phyloP scores from a whole-genome alignment of 2,888 invertebrate genomes.

The Nipponacmea schrenckii region DNA sequence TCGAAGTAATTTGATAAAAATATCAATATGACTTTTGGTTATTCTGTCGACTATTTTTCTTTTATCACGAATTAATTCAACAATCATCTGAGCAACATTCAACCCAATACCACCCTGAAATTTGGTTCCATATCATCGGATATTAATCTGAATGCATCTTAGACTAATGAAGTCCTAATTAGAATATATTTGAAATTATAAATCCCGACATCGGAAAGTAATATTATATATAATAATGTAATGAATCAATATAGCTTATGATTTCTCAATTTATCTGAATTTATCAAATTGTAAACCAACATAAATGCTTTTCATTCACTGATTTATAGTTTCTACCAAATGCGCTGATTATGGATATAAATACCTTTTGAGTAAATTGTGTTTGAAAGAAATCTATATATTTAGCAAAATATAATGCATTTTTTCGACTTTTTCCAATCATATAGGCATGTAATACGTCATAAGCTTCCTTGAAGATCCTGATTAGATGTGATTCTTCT shows the following conservation, averaged over 20 bases:
- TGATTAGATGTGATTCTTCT: constrained; percentile 60
- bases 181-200: too few species aligned
- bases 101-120: constrained; percentile 66
- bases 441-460: constrained; percentile 67
- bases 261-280: too few species aligned
- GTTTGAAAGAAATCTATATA: constrained; percentile 69
- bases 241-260: too few species aligned
- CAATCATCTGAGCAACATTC: constrained; percentile 67
- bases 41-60: constrained; percentile 67
- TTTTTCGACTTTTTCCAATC: constrained; percentile 67
- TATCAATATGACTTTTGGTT: constrained; percentile 62
- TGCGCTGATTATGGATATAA: too few species aligned
- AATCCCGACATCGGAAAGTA: too few species aligned
- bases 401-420: constrained; percentile 68
- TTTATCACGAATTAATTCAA: constrained; percentile 66
- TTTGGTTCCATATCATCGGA: not conserved
- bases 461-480: constrained; percentile 66
- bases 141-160: too few species aligned
- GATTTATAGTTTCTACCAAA: too few species aligned
- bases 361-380: constrained; percentile 65
- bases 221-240: too few species aligned
- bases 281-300: too few species aligned
- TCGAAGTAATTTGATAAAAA: constrained; percentile 62
- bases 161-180: too few species aligned
- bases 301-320: too few species aligned